Evolutionary conservation across 2,113 vertebrate genomes (phyloP), one percentile per base, ranked within the genome.

Genomic region (Salvelinus alpinus): DNA sequence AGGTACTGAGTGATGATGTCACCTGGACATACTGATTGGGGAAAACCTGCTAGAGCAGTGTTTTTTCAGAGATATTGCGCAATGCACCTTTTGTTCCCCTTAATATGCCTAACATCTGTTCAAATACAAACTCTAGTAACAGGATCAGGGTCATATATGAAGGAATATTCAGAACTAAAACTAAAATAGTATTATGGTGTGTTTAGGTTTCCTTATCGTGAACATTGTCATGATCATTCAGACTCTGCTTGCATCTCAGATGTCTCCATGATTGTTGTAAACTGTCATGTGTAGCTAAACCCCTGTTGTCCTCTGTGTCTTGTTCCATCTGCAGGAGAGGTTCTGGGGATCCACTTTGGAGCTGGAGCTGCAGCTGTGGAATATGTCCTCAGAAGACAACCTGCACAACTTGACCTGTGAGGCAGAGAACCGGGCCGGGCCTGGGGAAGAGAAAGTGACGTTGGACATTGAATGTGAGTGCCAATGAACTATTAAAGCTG

Each of bases 401-500:
- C 88, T 93, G 73, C 90, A 90, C 84, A 94, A 94, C 74, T 88
- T 94, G 54, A 94, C 92, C 6, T 94, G 94, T 22, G 90, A 92
- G 85, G 93, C 94, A 0, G 92, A 94, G 88, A 94, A 94, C 84
- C 90, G 89, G 70, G 94, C 94, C 8, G 94, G 94, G 70, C 93
- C 91, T 1, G 86, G 86, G 27, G 87, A 91, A 68, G 92, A 88
- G 1, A 85, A 85, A 79, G 91, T 94, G 77, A 86, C 88, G 74
- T 84, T 94, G 85, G 91, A 94, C 90, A 94, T 94, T n/a, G 91
- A 94, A 82, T 94, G 94, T 94, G 88, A 92, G 94, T 90, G 82
- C 71, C 83, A 76, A 76, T 48, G 13, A 85, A 25, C 20, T 47
- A 24, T 22, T 59, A 11, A 25, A 79, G 79, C 64, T 1, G 59